Conservation (phyloP, 2,113 vertebrate genomes). For the Ceyx margarethae region DNA sequence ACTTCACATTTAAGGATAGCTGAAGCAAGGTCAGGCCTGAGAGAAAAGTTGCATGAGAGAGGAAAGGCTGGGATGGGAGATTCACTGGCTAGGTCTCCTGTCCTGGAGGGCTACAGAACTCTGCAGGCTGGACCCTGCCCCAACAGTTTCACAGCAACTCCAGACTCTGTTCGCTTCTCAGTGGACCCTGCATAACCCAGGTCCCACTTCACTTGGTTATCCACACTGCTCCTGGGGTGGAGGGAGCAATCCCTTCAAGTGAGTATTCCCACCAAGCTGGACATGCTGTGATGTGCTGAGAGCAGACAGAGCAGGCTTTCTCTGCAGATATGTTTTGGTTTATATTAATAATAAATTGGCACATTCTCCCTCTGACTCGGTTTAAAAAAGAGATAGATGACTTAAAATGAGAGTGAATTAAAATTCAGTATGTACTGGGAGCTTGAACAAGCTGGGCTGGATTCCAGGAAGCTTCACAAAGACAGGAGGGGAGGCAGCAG, state of each 20-base stretch:
- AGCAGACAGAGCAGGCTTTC: neutral
- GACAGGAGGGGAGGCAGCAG: neutral
- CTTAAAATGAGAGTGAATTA: constrained; percentile 32
- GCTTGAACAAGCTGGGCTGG: constrained; percentile 17
- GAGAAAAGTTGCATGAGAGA: neutral
- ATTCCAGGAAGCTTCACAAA: neutral
- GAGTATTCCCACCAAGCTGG: neutral
- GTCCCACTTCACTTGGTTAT: neutral
- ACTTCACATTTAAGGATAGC: neutral
- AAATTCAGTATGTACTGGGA: constrained; percentile 37
- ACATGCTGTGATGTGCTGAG: neutral
- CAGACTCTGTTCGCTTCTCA: neutral
- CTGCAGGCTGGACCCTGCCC: neutral
- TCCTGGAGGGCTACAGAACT: neutral
- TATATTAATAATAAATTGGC: neutral
- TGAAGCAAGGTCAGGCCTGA: neutral
- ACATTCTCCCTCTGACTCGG: neutral
- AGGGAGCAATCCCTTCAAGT: neutral
- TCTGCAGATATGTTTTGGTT: neutral
- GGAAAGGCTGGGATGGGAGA: neutral
- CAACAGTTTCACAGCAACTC: neutral
- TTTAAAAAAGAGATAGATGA: constrained; percentile 15
- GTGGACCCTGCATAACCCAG: neutral
- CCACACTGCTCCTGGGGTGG: accelerated
- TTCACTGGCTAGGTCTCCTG: neutral